Evolutionary conservation across 1,140 invertebrate genomes (phyloP), one percentile per base, ranked within the genome.

Genomic region (Ips typographus): DNA sequence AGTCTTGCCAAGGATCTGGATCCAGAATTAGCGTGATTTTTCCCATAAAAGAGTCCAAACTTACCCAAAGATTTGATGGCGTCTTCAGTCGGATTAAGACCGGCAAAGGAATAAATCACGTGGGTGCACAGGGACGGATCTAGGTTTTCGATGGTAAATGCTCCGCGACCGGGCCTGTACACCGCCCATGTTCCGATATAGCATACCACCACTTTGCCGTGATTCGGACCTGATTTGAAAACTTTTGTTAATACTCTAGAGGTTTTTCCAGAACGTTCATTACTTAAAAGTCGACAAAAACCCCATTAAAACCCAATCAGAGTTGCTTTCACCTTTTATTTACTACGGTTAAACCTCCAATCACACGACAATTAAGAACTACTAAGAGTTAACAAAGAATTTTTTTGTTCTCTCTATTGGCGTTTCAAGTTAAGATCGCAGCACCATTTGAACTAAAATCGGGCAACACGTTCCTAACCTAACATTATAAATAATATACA

Each of bases 101-200:
- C 92, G 7, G 91, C 93, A 78, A 96, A 96, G 2, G 92, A 88
- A 75, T 96, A 96, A 36, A 96, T 88, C 5, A 95, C 80, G 77
- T 97, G 94, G 0, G 94, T 95, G 77, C 94, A 97, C 7, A 95
- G 82, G 4, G 84, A 85, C 0, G 93, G 89, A 64, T 91, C 89
- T 41, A 96, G 82, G 77, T 93, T 82, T 37, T 90, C 86, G 22
- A 90, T 78, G 0, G 82, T 78, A 77, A 90, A 93, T 53, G 84
- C 82, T 1, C 91, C 90, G 42, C 80, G 80, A 0, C 80, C 83
- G 0, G 85, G 85, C 38, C 91, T 83, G 78, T 93, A 94, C 0
- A 85, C 85, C 1, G 92, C 87, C 92, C 92, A 94, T 1, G 89
- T 87, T 1, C 89, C 89, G 8, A 92, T 83, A 75, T 94, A 94